These are phyloP conservation scores for Ischnus inquisitorius DNA, from an alignment of 2,888 invertebrate genomes.

Conservation along the genomic window DNA sequence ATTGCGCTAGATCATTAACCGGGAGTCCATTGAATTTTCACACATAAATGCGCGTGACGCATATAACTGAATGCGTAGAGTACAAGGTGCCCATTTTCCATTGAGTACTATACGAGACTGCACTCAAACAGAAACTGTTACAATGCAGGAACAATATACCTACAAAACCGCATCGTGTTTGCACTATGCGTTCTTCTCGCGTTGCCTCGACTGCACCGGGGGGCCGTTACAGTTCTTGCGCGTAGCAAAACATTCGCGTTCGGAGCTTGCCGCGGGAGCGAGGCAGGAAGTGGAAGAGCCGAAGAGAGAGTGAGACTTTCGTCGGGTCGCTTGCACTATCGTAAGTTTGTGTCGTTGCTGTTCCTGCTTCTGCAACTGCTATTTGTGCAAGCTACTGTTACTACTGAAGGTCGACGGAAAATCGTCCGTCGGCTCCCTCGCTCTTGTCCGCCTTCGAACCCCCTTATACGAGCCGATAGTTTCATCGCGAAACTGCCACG, in stretches of 20 bases:
- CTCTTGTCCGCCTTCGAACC: constrained; percentile 28
- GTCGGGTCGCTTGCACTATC: constrained; percentile 77
- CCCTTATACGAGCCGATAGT: constrained; percentile 75
- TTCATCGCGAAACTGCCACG: constrained; percentile 77
- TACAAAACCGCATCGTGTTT: constrained; percentile 33
- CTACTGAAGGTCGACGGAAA: constrained; percentile 27
- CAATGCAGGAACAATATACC: constrained; percentile 35
- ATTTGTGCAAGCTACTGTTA: constrained; percentile 49
- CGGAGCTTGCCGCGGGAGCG: constrained; percentile 1
- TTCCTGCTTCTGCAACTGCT: constrained; percentile 28
- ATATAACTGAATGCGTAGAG: neutral
- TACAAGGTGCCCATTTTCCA: neutral
- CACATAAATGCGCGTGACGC: neutral
- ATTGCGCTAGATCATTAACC: no score
- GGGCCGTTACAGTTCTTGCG: constrained; percentile 45
- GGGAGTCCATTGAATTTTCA: neutral
- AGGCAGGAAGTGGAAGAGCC: neutral
- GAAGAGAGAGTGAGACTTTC: constrained; percentile 30
- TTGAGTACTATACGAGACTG: neutral
- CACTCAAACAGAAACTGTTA: neutral
- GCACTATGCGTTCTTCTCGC: constrained; percentile 7
- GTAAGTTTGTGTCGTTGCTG: constrained; percentile 75
- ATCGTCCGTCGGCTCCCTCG: neutral
- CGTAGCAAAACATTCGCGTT: constrained; percentile 56
- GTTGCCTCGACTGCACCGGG: constrained; percentile 16